These are phyloP conservation scores for Drosophila mercatorum DNA, from an alignment of 2,888 invertebrate genomes.

Conservation along the genomic window DNA sequence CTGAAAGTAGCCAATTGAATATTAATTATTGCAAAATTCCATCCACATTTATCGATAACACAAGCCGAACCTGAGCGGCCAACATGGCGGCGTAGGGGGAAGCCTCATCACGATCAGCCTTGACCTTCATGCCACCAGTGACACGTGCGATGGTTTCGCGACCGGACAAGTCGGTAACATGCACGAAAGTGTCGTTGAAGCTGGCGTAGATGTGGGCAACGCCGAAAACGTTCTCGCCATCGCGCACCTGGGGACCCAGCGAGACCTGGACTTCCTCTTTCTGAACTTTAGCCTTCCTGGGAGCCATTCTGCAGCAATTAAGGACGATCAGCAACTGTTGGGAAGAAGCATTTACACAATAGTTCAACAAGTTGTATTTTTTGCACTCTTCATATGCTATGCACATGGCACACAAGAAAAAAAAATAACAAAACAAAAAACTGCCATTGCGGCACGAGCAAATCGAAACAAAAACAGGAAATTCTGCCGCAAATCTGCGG, in stretches of 20 bases:
- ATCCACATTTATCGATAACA: background rate
- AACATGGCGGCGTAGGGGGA: conserved; percentile 99
- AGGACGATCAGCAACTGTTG: conserved; percentile 50
- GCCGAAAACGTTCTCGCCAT: conserved; percentile 99
- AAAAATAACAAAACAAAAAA: conserved; percentile 43
- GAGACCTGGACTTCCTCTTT: conserved; percentile 99
- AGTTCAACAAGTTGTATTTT: conserved; percentile 36
- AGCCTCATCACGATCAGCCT: conserved; percentile 99
- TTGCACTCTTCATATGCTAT: conserved; percentile 9
- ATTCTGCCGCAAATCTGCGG: conserved; percentile 11
- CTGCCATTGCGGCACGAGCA: background rate
- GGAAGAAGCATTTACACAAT: conserved; percentile 26
- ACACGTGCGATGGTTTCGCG: conserved; percentile 97
- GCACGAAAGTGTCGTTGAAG: conserved; percentile 99
- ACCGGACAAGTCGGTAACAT: conserved; percentile 99
- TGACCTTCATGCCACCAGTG: conserved; percentile 99
- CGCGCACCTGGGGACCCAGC: conserved; percentile 97
- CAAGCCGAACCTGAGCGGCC: conserved; percentile 93
- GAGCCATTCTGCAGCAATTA: conserved; percentile 90
- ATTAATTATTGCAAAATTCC: background rate
- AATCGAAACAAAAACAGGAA: conserved; percentile 48
- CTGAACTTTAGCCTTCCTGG: conserved; percentile 97
- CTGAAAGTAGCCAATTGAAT: conserved; percentile 83
- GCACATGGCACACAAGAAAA: conserved; percentile 49
- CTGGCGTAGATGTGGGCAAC: conserved; percentile 99